Evolutionary conservation across 1,140 invertebrate species (phyloP).

Genomic region (Penaeus chinensis): DNA sequence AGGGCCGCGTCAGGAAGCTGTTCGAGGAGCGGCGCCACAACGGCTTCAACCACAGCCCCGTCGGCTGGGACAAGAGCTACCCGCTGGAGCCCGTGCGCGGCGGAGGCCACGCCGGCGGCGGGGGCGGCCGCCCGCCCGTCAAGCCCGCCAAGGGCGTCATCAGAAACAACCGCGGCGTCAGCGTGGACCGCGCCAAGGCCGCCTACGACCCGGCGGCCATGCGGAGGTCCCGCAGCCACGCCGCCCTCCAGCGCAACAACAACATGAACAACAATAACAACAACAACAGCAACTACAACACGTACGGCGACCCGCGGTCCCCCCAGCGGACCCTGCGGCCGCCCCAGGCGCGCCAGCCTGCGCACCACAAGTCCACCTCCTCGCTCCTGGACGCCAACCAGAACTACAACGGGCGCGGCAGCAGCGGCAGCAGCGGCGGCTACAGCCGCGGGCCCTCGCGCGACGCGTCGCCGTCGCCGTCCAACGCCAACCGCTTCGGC

Average conservation of each 20-base stretch:
- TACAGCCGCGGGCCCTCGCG: conserved; percentile 65
- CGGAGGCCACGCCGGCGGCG: not conserved
- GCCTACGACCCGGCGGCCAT: conserved; percentile 36
- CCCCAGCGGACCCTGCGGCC: conserved; percentile 19
- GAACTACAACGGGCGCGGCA: conserved; percentile 45
- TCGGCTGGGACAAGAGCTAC: conserved; percentile 66
- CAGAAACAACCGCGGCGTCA: conserved; percentile 28
- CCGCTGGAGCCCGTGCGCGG: conserved; percentile 64
- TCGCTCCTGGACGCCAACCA: conserved; percentile 58
- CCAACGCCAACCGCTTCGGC: conserved; percentile 34
- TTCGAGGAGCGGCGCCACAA: conserved; percentile 62
- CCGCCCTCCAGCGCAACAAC: conserved; percentile 45
- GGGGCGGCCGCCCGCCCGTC: conserved; percentile 38
- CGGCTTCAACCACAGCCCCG: conserved; percentile 57
- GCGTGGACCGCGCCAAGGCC: conserved; percentile 43
- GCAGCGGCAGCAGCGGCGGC: conserved; percentile 54
- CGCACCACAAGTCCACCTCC: conserved; percentile 54
- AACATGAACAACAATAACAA: conserved; percentile 36
- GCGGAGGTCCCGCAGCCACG: conserved; percentile 48
- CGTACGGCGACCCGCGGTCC: conserved; percentile 25
- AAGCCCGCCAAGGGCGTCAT: conserved; percentile 29
- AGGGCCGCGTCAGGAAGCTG: conserved; percentile 65
- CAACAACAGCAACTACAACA: conserved; percentile 6
- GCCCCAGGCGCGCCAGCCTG: conserved; percentile 12
- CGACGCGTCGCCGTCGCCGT: conserved; percentile 55